Evolutionary conservation across 2,113 vertebrate genomes (phyloP), one percentile per base, ranked within the genome.

Genomic region (Ciconia stormi): DNA sequence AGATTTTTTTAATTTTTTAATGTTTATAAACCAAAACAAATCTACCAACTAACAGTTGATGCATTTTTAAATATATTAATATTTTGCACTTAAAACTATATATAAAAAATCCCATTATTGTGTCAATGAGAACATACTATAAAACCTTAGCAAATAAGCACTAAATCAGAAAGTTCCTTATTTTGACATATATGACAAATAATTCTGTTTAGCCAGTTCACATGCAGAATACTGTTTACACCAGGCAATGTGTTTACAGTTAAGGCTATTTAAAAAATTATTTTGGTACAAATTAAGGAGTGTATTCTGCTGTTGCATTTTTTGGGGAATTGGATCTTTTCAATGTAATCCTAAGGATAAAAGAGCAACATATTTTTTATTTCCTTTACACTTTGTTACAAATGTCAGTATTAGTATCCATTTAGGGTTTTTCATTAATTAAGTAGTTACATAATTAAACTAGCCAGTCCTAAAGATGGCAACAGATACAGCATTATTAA

Each of bases 1-100:
- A 98, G 90, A 92, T 94, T 94, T 97, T 97, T 93, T 72, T 56
- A 90, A 83, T 92, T 98, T 98, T 98, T 95, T 97, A 98, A 97
- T 66, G 32, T 98, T 97, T 97, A 95, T 97, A 98, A 95, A 94
- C 77, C 92, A 91, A 95, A 92, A 87, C 77, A 97, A 97, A 94
- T 93, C 50, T 82, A 52, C 86, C 87, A 93, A 80, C 52, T 85
- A 44, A 91, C 22, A 86, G 77, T 61, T 74, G 89, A 94, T 97
- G 94, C 50, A 95, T 97, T 98, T 98, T 98, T 82, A 97, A 97
- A 96, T 93, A 86, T 59, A 91, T 95, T 84, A 81, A 58, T 97
- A 91, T 97, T 98, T 98, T 98, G 97, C 98, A 95, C 50, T 52
- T 87, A 91, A 38, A 77, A 81, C 42, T 73, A 74, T 69, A 44